Percentiles rank a stretch among this genome's conserved stretches.
These are phyloP conservation scores for Nothura maculosa DNA, from an alignment of 2,797 vertebrate genomes.

Conservation along the genomic window DNA sequence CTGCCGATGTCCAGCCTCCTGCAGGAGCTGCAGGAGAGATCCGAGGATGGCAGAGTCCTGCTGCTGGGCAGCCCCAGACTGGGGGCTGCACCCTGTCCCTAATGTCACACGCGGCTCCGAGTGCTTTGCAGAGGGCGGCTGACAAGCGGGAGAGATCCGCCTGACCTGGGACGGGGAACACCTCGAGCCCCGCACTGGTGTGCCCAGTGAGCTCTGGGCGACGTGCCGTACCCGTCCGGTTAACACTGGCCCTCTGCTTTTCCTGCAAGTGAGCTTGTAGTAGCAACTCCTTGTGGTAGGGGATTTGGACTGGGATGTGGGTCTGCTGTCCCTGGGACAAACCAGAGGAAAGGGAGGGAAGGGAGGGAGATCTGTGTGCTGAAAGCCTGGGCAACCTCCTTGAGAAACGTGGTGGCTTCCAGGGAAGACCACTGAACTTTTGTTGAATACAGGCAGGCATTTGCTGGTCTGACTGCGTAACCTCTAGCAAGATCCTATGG, in stretches of 20 bases:
- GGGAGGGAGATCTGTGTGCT: background rate
- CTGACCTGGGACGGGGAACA: background rate
- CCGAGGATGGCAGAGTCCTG: background rate
- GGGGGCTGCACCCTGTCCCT: background rate
- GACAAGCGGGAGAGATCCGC: background rate
- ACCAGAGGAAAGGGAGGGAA: background rate
- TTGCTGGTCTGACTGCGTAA: background rate
- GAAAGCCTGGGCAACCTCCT: background rate
- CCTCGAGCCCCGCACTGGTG: rapidly evolving
- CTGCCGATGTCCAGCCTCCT: background rate
- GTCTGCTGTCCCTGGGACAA: background rate
- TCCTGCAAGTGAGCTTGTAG: background rate
- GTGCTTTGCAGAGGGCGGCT: background rate
- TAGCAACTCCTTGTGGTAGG: background rate
- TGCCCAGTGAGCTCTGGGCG: background rate
- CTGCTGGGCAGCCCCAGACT: background rate
- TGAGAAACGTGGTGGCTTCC: background rate
- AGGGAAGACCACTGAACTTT: background rate
- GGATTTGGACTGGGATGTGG: background rate
- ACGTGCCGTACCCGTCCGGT: rapidly evolving
- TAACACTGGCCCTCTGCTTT: background rate
- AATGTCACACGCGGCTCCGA: background rate
- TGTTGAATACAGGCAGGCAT: background rate
- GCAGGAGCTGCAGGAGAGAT: background rate
- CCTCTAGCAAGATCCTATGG: background rate